Conservation (phyloP, 2,113 vertebrate species). For the Nothoprocta pentlandii region DNA sequence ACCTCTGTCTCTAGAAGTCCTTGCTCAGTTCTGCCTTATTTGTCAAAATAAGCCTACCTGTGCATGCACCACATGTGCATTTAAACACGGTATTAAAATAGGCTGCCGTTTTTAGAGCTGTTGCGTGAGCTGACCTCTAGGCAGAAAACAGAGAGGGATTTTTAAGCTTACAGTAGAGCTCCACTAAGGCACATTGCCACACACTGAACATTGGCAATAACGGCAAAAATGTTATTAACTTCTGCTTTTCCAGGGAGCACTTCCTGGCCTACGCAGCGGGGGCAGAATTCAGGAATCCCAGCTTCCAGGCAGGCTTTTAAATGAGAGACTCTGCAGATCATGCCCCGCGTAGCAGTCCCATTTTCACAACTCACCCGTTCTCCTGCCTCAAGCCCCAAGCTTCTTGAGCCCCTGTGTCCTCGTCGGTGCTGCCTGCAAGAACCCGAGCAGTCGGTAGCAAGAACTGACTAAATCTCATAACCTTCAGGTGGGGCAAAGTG, state of each 20-base stretch:
- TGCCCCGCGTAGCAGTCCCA: background rate
- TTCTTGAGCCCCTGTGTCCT: background rate
- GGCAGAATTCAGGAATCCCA: background rate
- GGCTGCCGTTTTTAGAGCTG: background rate
- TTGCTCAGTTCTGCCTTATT: background rate
- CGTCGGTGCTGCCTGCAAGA: background rate
- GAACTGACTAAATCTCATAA: background rate
- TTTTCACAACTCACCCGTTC: background rate
- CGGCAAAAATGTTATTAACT: background rate
- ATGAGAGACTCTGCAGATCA: background rate
- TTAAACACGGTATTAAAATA: background rate
- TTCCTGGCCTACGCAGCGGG: background rate
- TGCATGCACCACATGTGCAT: rapidly evolving
- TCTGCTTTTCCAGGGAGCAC: background rate
- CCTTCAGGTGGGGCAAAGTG: background rate
- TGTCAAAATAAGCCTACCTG: background rate
- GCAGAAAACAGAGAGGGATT: background rate
- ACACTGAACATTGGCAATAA: background rate
- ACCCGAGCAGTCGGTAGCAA: background rate
- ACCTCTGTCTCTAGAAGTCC: background rate
- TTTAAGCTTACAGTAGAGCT: background rate
- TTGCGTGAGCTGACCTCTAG: background rate
- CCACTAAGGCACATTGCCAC: background rate
- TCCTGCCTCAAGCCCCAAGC: rapidly evolving
- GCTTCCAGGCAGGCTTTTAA: background rate